These are phyloP conservation scores for Oreotragus oreotragus DNA, from an alignment of 2,113 vertebrate genomes.

Conservation along the genomic window DNA sequence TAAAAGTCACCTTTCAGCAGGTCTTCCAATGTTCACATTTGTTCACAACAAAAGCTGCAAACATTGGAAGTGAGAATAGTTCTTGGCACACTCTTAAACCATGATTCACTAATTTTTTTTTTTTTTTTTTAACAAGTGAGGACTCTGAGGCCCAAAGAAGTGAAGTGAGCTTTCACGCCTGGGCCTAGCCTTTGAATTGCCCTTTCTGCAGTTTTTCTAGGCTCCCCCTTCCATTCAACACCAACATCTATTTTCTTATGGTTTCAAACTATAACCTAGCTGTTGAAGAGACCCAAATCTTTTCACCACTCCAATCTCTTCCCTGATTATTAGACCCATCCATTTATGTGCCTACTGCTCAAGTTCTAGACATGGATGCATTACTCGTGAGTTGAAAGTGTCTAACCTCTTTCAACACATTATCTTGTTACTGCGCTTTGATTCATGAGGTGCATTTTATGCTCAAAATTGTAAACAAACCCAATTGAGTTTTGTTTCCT, in stretches of 20 bases:
- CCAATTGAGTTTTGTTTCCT: neutral
- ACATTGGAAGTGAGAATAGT: neutral
- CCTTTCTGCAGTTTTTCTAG: neutral
- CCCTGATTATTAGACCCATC: neutral
- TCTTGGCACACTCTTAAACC: neutral
- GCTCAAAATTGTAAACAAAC: neutral
- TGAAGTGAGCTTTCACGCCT: neutral
- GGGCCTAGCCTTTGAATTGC: rapidly evolving
- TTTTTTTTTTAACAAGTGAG: neutral
- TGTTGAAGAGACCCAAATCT: neutral
- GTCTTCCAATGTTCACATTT: neutral
- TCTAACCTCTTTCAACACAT: neutral
- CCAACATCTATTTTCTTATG: neutral
- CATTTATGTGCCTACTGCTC: neutral
- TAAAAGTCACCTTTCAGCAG: neutral
- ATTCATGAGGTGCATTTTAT: neutral
- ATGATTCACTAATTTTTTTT: neutral
- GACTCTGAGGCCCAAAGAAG: neutral
- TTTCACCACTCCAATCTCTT: neutral
- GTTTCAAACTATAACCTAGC: neutral
- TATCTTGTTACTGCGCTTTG: neutral
- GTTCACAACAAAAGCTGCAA: neutral
- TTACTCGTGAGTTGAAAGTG: neutral
- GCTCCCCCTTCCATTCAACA: neutral
- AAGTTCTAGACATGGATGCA: neutral